A percentile compares a stretch with the other conserved stretches of the same genome.
Evolutionary conservation across 1,140 invertebrate genomes (phyloP).

Genomic region (Cherax quadricarinatus): DNA sequence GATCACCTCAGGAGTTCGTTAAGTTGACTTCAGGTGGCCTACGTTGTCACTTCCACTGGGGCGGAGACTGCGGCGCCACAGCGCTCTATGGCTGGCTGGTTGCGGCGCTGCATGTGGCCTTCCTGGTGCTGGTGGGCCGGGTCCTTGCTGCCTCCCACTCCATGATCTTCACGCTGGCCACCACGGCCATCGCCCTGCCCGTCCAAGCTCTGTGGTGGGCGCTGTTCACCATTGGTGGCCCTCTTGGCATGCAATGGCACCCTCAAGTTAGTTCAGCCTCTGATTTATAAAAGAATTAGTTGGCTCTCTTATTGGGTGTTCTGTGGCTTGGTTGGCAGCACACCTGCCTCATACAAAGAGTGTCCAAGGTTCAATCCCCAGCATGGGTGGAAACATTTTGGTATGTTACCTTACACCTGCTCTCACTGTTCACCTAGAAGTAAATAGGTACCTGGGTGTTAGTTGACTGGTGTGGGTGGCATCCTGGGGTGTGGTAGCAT

Average conservation of each 20-base stretch:
- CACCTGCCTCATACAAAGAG: too few species aligned
- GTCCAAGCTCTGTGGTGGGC: constrained; percentile 66
- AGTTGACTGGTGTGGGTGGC: too few species aligned
- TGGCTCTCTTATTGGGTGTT: too few species aligned
- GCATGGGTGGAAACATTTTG: too few species aligned
- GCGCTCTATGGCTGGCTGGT: constrained; percentile 62
- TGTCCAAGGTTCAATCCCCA: too few species aligned
- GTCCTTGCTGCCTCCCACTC: constrained; percentile 34
- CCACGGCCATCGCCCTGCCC: constrained; percentile 58
- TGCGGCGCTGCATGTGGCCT: constrained; percentile 11
- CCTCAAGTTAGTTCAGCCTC: constrained; percentile 40
- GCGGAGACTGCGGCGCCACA: constrained; percentile 44
- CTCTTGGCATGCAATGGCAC: constrained; percentile 52
- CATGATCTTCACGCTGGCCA: constrained; percentile 52
- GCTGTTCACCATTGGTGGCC: constrained; percentile 53
- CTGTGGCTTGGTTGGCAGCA: too few species aligned
- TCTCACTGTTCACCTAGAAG: too few species aligned
- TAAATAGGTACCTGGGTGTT: too few species aligned
- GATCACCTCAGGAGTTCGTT: constrained; percentile 55
- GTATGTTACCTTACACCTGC: too few species aligned
- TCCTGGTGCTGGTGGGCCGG: constrained; percentile 46
- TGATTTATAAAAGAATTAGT: not conserved
- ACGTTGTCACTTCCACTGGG: constrained; percentile 61
- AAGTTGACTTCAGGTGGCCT: constrained; percentile 35
- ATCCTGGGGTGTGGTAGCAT: too few species aligned